A percentile compares a stretch with the other conserved stretches of the same genome.
Conservation (phyloP, 2,797 vertebrate genomes). For the Odontamblyopus rebecca region DNA sequence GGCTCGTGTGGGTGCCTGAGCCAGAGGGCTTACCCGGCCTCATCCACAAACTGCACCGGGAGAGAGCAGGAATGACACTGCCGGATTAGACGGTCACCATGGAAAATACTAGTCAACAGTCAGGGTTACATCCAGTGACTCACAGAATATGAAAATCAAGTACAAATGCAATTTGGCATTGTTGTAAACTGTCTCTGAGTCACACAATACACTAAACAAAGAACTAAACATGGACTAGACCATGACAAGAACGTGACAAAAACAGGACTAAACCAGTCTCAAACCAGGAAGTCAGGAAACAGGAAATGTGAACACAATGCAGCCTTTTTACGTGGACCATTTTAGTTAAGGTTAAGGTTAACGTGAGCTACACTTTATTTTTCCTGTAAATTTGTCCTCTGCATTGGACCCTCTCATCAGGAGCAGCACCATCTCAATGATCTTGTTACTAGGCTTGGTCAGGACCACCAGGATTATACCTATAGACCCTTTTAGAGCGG, state of each 20-base stretch:
- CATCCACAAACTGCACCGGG: constrained; percentile 60
- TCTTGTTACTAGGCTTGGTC: too few species aligned
- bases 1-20: constrained; percentile 48
- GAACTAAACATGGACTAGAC: background rate
- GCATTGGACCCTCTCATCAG: too few species aligned
- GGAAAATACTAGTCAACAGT: constrained; percentile 5
- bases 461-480: too few species aligned
- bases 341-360: too few species aligned
- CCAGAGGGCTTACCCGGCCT: constrained; percentile 67
- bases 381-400: too few species aligned
- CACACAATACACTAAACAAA: background rate
- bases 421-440: too few species aligned
- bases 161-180: background rate
- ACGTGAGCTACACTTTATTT: too few species aligned
- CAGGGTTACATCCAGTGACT: background rate
- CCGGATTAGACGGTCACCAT: background rate
- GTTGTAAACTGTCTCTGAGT: background rate
- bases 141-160: background rate
- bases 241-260: background rate
- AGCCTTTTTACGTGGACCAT: too few species aligned
- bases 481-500: too few species aligned
- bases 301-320: too few species aligned
- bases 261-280: too few species aligned
- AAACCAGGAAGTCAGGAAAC: too few species aligned
- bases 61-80: background rate